phyloP scores from a whole-genome alignment of 2,797 vertebrate species.

The Lateolabrax maculatus region DNA sequence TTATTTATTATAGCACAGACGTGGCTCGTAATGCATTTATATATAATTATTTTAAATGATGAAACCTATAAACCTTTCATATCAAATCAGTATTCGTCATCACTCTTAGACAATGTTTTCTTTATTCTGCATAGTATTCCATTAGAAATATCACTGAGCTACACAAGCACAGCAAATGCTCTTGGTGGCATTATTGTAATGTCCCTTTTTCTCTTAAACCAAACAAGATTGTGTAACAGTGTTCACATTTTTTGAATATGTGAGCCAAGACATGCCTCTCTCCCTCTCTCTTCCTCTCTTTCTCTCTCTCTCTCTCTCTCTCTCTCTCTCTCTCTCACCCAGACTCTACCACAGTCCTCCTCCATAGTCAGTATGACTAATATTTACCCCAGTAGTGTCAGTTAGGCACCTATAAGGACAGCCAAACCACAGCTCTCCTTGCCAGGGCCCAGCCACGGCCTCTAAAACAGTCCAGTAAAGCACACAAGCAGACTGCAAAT shows the following conservation, averaged over 20 bases:
- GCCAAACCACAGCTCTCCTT: conserved; percentile 78
- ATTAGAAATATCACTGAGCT: neutral
- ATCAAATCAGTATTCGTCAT: neutral
- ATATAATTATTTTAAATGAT: neutral
- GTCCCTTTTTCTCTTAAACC: conserved; percentile 5
- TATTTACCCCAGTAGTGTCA: conserved; percentile 73
- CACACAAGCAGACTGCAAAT: conserved; percentile 55
- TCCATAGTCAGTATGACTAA: conserved; percentile 70
- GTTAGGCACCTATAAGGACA: conserved; percentile 65
- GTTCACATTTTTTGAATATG: conserved; percentile 36
- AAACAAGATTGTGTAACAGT: conserved; percentile 60
- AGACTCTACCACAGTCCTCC: conserved; percentile 47
- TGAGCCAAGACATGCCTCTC: conserved; percentile 46
- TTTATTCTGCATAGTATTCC: neutral
- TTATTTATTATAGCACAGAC: neutral
- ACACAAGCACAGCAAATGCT: neutral
- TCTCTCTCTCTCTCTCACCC: neutral
- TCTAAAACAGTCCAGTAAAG: conserved; percentile 60
- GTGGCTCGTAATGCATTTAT: neutral
- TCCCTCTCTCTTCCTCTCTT: neutral
- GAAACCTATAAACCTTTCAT: neutral
- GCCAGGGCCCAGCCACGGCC: conserved; percentile 66
- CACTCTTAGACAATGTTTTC: no score
- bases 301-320: conserved; percentile 4
- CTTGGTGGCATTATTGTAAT: neutral